Conservation (phyloP, 2,888 invertebrate genomes). For the Sthenelais limicola region DNA sequence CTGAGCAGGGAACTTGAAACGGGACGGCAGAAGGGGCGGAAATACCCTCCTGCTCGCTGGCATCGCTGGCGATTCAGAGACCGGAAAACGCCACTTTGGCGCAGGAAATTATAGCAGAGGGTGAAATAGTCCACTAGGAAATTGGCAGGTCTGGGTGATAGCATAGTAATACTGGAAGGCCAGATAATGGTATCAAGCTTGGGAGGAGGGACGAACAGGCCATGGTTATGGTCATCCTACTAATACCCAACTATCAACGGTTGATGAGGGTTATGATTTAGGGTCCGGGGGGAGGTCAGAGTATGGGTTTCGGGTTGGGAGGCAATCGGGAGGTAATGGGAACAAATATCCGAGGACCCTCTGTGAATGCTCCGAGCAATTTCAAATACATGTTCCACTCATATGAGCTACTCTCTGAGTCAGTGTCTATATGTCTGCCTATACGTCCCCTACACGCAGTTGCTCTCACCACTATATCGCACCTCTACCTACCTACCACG, state of each 20-base stretch:
- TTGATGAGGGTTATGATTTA: constrained; percentile 35
- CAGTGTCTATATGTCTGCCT: too few species aligned
- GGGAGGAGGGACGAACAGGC: not conserved
- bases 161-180: constrained; percentile 13
- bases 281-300: too few species aligned
- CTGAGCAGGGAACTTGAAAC: not conserved
- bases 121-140: constrained; percentile 30
- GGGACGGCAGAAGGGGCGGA: constrained; percentile 1
- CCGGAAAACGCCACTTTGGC: constrained; percentile 39
- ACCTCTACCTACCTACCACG: too few species aligned
- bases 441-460: too few species aligned
- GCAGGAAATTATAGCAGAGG: constrained; percentile 32
- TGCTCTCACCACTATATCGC: too few species aligned
- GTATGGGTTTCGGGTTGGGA: too few species aligned
- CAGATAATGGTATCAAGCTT: constrained; percentile 9
- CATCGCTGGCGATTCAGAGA: not conserved
- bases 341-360: too few species aligned
- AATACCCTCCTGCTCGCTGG: constrained; percentile 26
- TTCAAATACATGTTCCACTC: too few species aligned
- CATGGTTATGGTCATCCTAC: constrained; percentile 29
- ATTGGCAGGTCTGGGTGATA: not conserved
- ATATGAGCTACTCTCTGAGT: too few species aligned
- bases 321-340: too few species aligned
- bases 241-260: not conserved
- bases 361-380: too few species aligned